Evolutionary conservation across 1,140 invertebrate species (phyloP), one percentile per base, ranked within the genome.

Genomic region (Drosophila baimaii): DNA sequence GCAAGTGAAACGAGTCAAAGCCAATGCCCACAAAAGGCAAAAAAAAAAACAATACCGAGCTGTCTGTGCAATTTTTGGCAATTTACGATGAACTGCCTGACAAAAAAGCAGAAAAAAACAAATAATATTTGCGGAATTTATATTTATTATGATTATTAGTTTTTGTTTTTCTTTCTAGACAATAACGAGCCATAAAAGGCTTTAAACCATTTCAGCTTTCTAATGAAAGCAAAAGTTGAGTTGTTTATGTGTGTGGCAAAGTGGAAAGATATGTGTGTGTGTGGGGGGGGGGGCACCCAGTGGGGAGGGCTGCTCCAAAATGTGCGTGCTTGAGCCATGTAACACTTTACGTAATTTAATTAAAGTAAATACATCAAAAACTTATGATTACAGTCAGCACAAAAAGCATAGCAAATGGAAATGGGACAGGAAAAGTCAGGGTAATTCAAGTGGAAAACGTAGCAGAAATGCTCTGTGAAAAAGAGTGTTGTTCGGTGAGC

Each of bases 281-380:
- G n/a, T n/a, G 13, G 33, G 31, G 31, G 31, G 12, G 9, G 49
- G 44, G 54, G 37, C 33, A 5, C 41, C 49, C 23, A 61, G 39
- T 9, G n/a, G n/a, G n/a, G 23, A 49, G 54, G 44, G 46, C 44
- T 52, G 31, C 46, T 41, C 37, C 51, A 46, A 64, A 58, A 71
- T 83, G 71, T 88, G 82, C 82, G 69, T 85, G 83, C 84, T 51
- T 54, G 17, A 55, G 37, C 54, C 49, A 88, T 79, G 82, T 79
- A 86, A 77, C 84, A 86, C 71, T 77, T 86, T 86, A 86, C 76
- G 84, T 86, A 86, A 86, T 86, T 86, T 77, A 86, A 88, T 86
- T 86, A 86, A 86, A 68, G 59, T 69, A 85, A 86, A 82, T 65
- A 57, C 82, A 88, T 88, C 47, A 65, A 76, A 69, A 75, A 55